Conservation (phyloP, 2,888 invertebrate species). For the Corbicula japonica region DNA sequence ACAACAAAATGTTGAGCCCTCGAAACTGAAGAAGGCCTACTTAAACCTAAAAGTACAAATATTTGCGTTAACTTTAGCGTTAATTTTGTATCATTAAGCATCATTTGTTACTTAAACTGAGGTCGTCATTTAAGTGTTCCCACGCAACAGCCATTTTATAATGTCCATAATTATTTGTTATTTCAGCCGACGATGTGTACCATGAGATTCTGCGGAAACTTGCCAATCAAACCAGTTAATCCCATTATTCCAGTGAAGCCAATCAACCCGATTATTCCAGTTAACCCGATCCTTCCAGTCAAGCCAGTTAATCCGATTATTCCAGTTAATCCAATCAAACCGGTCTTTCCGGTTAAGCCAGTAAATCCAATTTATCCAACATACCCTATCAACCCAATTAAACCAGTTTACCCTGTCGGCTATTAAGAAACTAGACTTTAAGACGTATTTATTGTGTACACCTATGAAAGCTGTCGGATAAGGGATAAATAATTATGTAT, state of each 20-base stretch:
- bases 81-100: not conserved
- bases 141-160: not conserved
- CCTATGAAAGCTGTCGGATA: no score
- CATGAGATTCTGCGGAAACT: slow-evolving; percentile 11
- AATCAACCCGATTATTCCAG: not conserved
- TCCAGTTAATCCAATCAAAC: slow-evolving; percentile 7
- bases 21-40: not conserved
- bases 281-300: slow-evolving; percentile 2
- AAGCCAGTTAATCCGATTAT: slow-evolving; percentile 2
- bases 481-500: no score
- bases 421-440: no score
- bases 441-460: no score
- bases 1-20: not conserved
- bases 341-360: slow-evolving; percentile 6
- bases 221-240: not conserved
- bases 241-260: slow-evolving; percentile 8
- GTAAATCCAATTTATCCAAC: not conserved
- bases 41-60: not conserved
- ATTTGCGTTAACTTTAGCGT: not conserved
- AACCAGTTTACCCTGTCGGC: no score
- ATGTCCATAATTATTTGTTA: not conserved
- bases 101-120: not conserved
- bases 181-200: slow-evolving; percentile 29
- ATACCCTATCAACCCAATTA: no score
- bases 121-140: not conserved